Conservation (phyloP, 2,113 vertebrate species). For the Neotoma lepida region DNA sequence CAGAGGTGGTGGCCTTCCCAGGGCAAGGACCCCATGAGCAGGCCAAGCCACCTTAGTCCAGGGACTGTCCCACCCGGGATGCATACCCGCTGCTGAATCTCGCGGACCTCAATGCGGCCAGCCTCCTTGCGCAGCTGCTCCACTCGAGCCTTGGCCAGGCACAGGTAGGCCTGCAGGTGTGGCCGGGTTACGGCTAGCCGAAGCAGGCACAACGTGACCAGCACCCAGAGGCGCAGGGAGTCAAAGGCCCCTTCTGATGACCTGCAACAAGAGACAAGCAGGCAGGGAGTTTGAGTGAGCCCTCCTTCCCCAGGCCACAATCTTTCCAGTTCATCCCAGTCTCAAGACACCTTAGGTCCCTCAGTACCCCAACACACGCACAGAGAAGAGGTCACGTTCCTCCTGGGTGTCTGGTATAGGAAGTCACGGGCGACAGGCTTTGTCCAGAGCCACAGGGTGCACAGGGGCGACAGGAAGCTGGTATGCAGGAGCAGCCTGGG, state of each 20-base stretch:
- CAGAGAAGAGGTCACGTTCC: constrained; percentile 88
- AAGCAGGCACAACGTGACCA: constrained; percentile 89
- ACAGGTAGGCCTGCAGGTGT: constrained; percentile 97
- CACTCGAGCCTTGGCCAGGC: constrained; percentile 92
- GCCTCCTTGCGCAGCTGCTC: constrained; percentile 93
- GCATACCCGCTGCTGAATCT: constrained; percentile 93
- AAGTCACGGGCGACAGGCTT: constrained; percentile 94
- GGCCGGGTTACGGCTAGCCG: constrained; percentile 88
- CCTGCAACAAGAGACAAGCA: constrained; percentile 78
- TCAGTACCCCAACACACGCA: constrained; percentile 80
- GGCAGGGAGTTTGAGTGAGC: neutral
- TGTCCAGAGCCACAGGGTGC: constrained; percentile 92
- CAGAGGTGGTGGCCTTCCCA: neutral
- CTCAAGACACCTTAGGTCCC: neutral
- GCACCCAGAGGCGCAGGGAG: constrained; percentile 90
- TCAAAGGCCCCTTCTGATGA: constrained; percentile 89
- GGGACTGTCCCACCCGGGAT: fast-evolving
- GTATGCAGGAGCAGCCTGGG: constrained; percentile 91
- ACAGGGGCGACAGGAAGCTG: constrained; percentile 93
- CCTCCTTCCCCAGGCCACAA: too few species aligned
- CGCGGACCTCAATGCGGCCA: constrained; percentile 90
- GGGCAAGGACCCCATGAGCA: neutral
- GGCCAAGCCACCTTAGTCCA: neutral
- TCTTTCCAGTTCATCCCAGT: neutral
- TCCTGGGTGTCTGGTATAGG: constrained; percentile 89